Conservation (phyloP, 2,113 vertebrate species). For the Forbesichthys papilliferus region DNA sequence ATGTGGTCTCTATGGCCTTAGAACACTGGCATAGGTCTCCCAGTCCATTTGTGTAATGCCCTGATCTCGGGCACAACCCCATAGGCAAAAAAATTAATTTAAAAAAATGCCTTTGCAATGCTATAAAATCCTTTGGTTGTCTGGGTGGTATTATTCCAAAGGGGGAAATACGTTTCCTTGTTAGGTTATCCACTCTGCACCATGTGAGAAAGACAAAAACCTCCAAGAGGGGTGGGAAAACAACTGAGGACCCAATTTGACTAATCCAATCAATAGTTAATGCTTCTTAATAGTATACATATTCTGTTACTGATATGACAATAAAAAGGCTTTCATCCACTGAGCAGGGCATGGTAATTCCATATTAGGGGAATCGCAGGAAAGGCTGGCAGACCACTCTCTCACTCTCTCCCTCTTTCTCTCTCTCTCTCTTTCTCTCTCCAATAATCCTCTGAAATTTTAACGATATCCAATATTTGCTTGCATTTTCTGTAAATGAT, state of each 20-base stretch:
- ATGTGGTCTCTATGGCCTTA: constrained; percentile 61
- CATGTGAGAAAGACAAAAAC: constrained; percentile 43
- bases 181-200: constrained; percentile 81
- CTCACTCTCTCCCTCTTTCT: constrained; percentile 54
- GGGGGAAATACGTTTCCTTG: constrained; percentile 80
- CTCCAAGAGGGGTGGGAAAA: constrained; percentile 42
- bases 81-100: constrained; percentile 55
- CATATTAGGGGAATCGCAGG: constrained; percentile 76
- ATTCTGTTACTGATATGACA: constrained; percentile 58
- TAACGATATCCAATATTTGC: constrained; percentile 75
- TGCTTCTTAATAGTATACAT: constrained; percentile 59
- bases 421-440: constrained; percentile 48
- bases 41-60: constrained; percentile 67
- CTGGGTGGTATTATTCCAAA: constrained; percentile 86
- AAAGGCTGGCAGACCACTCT: constrained; percentile 69
- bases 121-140: constrained; percentile 68
- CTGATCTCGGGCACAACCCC: constrained; percentile 75
- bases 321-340: constrained; percentile 69
- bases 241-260: constrained; percentile 63
- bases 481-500: constrained; percentile 70
- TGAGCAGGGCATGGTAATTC: constrained; percentile 73
- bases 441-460: constrained; percentile 75
- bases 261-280: constrained; percentile 73
- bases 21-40: constrained; percentile 70
- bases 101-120: constrained; percentile 53